Conservation (phyloP, 2,888 invertebrate species). For the Caenorhabditis macrosperma region DNA sequence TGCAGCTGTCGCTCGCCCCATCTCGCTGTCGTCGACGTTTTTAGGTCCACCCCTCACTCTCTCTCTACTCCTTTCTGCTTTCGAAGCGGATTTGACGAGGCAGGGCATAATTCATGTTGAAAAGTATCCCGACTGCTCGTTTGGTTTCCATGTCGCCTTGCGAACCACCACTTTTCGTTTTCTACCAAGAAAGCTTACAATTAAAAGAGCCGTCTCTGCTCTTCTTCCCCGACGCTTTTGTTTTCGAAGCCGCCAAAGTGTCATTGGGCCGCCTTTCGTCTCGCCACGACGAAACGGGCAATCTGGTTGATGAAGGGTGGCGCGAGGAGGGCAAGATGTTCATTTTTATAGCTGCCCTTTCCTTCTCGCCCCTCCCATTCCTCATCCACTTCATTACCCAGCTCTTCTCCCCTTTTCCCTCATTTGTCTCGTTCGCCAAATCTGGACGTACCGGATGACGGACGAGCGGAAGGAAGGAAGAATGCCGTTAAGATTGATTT, state of each 20-base stretch:
- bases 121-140: too few species aligned
- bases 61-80: too few species aligned
- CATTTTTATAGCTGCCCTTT: not conserved
- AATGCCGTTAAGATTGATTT: not conserved
- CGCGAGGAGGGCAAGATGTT: not conserved
- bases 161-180: not conserved
- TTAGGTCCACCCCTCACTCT: too few species aligned
- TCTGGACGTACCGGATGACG: too few species aligned
- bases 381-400: not conserved
- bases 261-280: too few species aligned
- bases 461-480: not conserved
- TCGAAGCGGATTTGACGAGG: too few species aligned
- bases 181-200: not conserved
- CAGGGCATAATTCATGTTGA: too few species aligned
- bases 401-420: not conserved
- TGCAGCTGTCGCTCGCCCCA: too few species aligned
- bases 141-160: too few species aligned
- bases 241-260: not conserved
- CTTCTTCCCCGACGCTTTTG: not conserved
- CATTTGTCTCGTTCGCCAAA: not conserved
- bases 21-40: too few species aligned
- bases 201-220: not conserved
- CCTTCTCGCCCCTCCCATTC: not conserved
- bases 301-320: slow-evolving; percentile 1
- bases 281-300: not conserved